Base-by-base conservation (phyloP, 2,888 invertebrate species). In the Lithodes maja region DNA sequence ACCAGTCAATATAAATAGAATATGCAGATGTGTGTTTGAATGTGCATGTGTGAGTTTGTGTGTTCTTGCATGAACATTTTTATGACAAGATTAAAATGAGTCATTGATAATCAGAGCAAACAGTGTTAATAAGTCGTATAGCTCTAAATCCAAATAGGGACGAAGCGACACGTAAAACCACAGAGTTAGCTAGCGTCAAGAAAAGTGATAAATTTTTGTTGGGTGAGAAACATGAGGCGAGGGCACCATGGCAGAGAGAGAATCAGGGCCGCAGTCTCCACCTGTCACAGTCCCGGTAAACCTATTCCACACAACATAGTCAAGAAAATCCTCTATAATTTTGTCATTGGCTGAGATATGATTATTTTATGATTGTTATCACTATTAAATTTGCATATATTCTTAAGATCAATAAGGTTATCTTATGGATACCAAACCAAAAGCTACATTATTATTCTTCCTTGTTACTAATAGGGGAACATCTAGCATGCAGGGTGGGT, bases 41-140 rank as follows among this genome's bases (percentile, higher is more conserved):
- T 74, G 74, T 74, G 74, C n/a, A n/a, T 74, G 74, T 74, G 74
- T 74, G 74, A 15, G 74, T 74, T 7, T 74, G 74, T 74, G 74
- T 74, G 74, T 74, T 1, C n/a, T 7, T 78, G 78, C 9, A 50
- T 78, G 52, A 75, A 9, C 75, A 68, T 9, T n/a, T 75, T 7
- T 75, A 75, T 75, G 9, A 33, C 33, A 33, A 33, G 33, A 33
- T 33, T 33, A 33, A 33, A 33, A 33, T 33, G 33, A 33, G 33
- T 33, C 33, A 33, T 33, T 33, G 33, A 33, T 33, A 33, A 33
- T 33, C 33, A 33, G 33, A 33, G 33, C 33, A 33, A 33, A 33
- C 33, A 33, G 33, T 33, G 33, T 33, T 33, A 33, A 33, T 33
- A 33, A 33, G 33, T 33, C 33, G 33, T 33, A 33, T 33, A 33